A percentile compares a stretch with the other conserved stretches of the same genome.
Conservation (phyloP, 2,888 invertebrate species). For the Tiphia femorata region DNA sequence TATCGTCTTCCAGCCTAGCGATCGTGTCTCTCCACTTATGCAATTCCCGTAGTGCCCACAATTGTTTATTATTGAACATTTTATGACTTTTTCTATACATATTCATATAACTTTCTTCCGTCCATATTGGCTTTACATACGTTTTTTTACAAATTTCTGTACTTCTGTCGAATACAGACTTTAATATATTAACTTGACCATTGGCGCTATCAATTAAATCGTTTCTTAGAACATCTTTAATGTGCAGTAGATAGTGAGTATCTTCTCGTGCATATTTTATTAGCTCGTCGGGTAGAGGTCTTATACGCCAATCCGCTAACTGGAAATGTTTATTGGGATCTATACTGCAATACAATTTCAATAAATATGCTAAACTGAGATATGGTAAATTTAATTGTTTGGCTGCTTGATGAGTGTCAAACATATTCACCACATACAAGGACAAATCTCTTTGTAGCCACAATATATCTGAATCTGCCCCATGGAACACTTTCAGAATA, state of each 20-base stretch:
- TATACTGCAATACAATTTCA: conserved; percentile 83
- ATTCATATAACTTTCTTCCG: conserved; percentile 79
- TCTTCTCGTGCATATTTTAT: conserved; percentile 91
- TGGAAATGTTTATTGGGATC: conserved; percentile 92
- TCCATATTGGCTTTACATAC: conserved; percentile 83
- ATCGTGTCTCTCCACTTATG: conserved; percentile 90
- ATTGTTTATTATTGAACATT: conserved; percentile 86
- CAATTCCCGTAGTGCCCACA: conserved; percentile 84
- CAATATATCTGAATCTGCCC: conserved; percentile 86
- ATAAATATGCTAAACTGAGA: conserved; percentile 82
- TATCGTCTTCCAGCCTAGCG: conserved; percentile 92
- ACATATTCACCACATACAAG: conserved; percentile 95
- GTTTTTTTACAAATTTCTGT: conserved; percentile 81
- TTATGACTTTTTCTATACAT: conserved; percentile 84
- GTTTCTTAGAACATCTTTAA: conserved; percentile 84
- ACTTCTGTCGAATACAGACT: conserved; percentile 81
- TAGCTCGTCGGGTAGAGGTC: conserved; percentile 87
- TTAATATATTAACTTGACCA: conserved; percentile 76
- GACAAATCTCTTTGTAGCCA: conserved; percentile 98
- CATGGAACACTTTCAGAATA: conserved; percentile 95
- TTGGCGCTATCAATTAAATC: conserved; percentile 79
- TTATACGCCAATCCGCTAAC: conserved; percentile 75
- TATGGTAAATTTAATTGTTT: conserved; percentile 78
- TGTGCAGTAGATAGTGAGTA: conserved; percentile 93
- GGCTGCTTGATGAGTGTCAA: conserved; percentile 94